Evolutionary conservation across 2,888 invertebrate genomes (phyloP), one percentile per base, ranked within the genome.

Genomic region (Zelleria hepariella): DNA sequence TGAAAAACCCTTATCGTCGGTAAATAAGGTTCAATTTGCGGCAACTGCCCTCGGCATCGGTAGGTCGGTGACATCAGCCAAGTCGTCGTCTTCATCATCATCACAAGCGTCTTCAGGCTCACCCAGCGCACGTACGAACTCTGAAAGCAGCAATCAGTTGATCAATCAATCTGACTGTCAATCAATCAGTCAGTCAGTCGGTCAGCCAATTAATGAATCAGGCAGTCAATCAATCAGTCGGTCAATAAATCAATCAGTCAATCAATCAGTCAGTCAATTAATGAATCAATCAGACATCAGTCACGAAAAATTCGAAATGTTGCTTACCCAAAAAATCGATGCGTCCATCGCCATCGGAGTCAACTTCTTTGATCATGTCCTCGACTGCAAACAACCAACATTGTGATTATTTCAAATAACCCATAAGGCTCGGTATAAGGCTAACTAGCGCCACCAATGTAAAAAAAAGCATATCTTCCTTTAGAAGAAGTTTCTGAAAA

Each of bases 311-410:
- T n/a, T n/a, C n/a, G n/a, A n/a, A n/a, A n/a, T n/a, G n/a, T 42
- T 24, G 8, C 75, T 73, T 65, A 94, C 96, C 97, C 74, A 96
- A 94, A 82, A 97, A 97, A 82, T 97, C 96, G 71, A 97, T 97
- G 65, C 96, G 92, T 1, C 97, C 97, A 76, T 97, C 97, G 1
- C 97, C 97, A 76, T 98, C 96, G 1, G 97, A 95, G 74, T 98
- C 97, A 6, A 97, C 97, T 86, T 97, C 97, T 74, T 96, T 96
- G 73, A 98, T 97, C 97, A 98, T 97, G 76, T 97, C 97, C 80
- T 97, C 97, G 82, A 97, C 97, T 97, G 86, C 58, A 91, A 91
- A 61, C 8, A 61, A 67, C 63, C 57, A 55, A 25, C 58, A 62
- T 23, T 48, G 51, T 53, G 57, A 24, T 26, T 24, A 60, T 47